Conservation (phyloP, 2,888 invertebrate genomes). For the Omphaloscelis lunosa region DNA sequence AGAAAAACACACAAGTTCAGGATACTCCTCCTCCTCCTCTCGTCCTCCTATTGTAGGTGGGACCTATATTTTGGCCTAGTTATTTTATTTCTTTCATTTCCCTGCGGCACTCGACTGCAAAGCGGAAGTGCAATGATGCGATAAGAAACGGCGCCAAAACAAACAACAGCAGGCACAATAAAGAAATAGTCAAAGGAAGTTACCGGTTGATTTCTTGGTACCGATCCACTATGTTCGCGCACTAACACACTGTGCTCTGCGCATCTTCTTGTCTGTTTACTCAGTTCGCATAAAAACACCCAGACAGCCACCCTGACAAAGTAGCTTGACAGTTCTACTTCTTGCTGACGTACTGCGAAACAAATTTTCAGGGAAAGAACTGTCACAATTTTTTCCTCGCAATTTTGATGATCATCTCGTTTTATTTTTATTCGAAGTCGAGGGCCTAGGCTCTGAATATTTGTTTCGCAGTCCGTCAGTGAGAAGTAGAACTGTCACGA, state of each 20-base stretch:
- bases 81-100: constrained; percentile 2
- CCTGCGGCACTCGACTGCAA: constrained; percentile 8
- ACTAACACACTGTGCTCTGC: not conserved
- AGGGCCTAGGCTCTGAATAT: too few species aligned
- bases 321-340: not conserved
- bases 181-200: constrained; percentile 3
- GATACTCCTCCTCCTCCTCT: too few species aligned
- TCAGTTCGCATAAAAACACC: not conserved
- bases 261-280: not conserved
- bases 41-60: not conserved
- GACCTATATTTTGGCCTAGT: not conserved
- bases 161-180: constrained; percentile 18
- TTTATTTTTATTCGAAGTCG: too few species aligned
- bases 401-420: too few species aligned
- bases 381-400: too few species aligned
- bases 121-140: constrained; percentile 30
- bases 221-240: not conserved
- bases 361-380: not conserved
- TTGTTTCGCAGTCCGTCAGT: too few species aligned
- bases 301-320: not conserved
- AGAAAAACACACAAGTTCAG: not conserved
- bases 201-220: constrained; percentile 12
- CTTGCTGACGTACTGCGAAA: not conserved
- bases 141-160: constrained; percentile 19
- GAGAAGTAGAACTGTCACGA: too few species aligned